phyloP scores from a whole-genome alignment of 1,140 invertebrate species.

The Epicauta chinensis region DNA sequence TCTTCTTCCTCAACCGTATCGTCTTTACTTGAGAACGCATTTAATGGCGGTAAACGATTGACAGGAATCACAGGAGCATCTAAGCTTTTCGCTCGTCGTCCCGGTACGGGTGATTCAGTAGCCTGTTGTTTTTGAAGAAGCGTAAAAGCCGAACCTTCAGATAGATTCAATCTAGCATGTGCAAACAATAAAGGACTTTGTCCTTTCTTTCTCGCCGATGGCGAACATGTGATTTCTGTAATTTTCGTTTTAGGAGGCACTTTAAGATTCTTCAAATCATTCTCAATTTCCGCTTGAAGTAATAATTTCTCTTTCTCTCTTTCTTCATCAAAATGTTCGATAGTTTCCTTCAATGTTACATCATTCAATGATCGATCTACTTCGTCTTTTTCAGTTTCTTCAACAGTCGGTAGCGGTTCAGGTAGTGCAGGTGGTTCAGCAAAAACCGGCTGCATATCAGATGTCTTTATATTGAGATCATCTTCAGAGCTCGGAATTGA shows the following conservation, averaged over 20 bases:
- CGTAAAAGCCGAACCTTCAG: slow-evolving; percentile 70
- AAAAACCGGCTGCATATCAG: slow-evolving; percentile 38
- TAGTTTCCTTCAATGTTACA: slow-evolving; percentile 48
- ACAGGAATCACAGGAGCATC: slow-evolving; percentile 76
- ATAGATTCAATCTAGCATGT: slow-evolving; percentile 67
- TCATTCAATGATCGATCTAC: slow-evolving; percentile 38
- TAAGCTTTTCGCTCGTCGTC: slow-evolving; percentile 71
- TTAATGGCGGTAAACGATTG: slow-evolving; percentile 69
- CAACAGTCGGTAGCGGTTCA: slow-evolving; percentile 29
- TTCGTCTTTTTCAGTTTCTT: slow-evolving; percentile 34
- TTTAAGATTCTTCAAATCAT: slow-evolving; percentile 37
- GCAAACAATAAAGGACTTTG: slow-evolving; percentile 73
- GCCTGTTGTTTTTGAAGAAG: slow-evolving; percentile 67
- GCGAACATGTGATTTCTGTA: slow-evolving; percentile 43
- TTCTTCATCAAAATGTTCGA: slow-evolving; percentile 34
- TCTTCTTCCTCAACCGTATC: slow-evolving; percentile 71
- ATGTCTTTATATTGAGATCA: slow-evolving; percentile 45
- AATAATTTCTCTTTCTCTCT: slow-evolving; percentile 36
- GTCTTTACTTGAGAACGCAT: slow-evolving; percentile 81
- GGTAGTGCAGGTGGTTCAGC: slow-evolving; percentile 21
- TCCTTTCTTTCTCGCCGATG: slow-evolving; percentile 55
- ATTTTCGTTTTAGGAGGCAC: slow-evolving; percentile 41
- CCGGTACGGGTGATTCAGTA: slow-evolving; percentile 62
- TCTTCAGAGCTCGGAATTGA: slow-evolving; percentile 65
- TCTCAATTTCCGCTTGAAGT: slow-evolving; percentile 38